Conservation (phyloP, 2,797 vertebrate species). For the Cygnus olor region DNA sequence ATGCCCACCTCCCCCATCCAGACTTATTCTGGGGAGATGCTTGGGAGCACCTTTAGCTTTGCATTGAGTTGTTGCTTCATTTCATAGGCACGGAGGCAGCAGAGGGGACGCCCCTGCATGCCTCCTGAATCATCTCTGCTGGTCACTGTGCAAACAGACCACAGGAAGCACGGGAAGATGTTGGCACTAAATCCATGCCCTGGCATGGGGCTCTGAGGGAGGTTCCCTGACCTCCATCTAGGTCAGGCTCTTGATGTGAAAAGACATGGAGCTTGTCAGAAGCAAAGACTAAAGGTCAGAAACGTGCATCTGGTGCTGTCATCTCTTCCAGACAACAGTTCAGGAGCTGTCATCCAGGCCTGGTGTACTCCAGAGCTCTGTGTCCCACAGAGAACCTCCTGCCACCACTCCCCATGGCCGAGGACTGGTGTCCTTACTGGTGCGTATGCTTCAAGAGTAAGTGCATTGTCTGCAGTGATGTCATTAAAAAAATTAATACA, state of each 20-base stretch:
- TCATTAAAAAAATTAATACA: slow-evolving; percentile 10
- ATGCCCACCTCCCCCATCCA: not conserved
- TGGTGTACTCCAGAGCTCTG: not conserved
- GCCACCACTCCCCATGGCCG: not conserved
- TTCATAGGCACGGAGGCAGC: not conserved
- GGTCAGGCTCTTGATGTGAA: not conserved
- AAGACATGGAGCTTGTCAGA: not conserved
- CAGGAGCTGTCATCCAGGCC: not conserved
- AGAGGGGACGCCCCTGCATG: not conserved
- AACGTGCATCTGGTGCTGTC: not conserved
- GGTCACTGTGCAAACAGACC: not conserved
- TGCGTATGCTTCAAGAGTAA: not conserved
- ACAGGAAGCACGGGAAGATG: not conserved
- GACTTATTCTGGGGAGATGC: not conserved
- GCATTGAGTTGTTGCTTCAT: not conserved
- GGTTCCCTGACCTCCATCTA: not conserved
- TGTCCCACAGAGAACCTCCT: not conserved
- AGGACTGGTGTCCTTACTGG: not conserved
- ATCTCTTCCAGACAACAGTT: not conserved
- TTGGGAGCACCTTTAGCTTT: slow-evolving; percentile 31
- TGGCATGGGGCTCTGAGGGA: not conserved
- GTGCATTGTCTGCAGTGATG: not conserved
- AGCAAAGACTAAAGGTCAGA: not conserved
- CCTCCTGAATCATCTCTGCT: not conserved
- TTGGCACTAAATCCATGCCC: not conserved